Evolutionary conservation across 1,140 invertebrate genomes (phyloP).

Genomic region (Aphelinus certus): DNA sequence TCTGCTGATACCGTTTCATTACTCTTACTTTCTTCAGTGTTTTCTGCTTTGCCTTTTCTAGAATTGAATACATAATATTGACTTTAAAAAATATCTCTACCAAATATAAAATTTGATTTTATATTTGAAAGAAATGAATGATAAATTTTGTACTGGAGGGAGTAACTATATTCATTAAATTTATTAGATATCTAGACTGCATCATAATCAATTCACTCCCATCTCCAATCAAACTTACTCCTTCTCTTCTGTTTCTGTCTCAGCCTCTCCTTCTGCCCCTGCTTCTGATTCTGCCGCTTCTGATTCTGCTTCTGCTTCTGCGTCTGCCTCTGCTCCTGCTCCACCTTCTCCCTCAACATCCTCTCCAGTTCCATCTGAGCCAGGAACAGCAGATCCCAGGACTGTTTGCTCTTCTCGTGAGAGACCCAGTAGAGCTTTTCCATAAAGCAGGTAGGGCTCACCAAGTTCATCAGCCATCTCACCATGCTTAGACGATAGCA

Average conservation of each 20-base stretch:
- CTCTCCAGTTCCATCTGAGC: slow-evolving; percentile 65
- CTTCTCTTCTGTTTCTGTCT: too few species aligned
- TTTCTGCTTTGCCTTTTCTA: slow-evolving; percentile 37
- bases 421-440: slow-evolving; percentile 82
- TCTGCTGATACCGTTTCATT: slow-evolving; percentile 13
- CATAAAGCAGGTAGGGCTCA: slow-evolving; percentile 84
- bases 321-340: slow-evolving; percentile 65
- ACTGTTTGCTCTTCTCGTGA: slow-evolving; percentile 83
- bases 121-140: too few species aligned
- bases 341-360: slow-evolving; percentile 67
- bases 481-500: slow-evolving; percentile 77
- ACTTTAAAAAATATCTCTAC: background rate
- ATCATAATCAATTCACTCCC: too few species aligned
- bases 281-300: slow-evolving; percentile 51
- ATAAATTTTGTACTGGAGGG: too few species aligned
- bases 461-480: slow-evolving; percentile 81
- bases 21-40: background rate
- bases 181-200: too few species aligned
- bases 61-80: background rate
- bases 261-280: background rate
- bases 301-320: slow-evolving; percentile 54
- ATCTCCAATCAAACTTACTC: too few species aligned
- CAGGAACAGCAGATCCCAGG: slow-evolving; percentile 77
- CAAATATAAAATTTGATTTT: too few species aligned
- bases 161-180: too few species aligned